A percentile compares a stretch with the other conserved stretches of the same genome.
phyloP scores from a whole-genome alignment of 2,113 vertebrate genomes.

The Mastomys natalensis region DNA sequence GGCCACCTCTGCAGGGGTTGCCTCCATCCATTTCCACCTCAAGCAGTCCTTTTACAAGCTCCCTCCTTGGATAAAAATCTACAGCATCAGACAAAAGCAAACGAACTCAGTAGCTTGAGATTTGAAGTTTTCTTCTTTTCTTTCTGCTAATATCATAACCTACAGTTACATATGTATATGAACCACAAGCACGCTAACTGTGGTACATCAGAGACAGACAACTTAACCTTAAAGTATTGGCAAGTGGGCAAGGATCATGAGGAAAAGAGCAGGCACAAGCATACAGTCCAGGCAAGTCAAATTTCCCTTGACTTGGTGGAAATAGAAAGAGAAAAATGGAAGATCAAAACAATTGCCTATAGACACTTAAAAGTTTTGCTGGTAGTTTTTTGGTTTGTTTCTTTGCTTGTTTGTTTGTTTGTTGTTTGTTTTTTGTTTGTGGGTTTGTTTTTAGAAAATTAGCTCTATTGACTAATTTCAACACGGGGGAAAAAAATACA shows the following conservation, averaged over 20 bases:
- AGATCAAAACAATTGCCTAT: conserved; percentile 22
- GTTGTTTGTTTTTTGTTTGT: no score
- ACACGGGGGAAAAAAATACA: accelerated
- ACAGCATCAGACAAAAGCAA: conserved; percentile 52
- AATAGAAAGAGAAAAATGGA: conserved; percentile 9
- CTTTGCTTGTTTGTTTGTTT: no score
- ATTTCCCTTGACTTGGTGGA: conserved; percentile 3
- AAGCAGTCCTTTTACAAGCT: conserved; percentile 54
- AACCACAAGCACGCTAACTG: background rate
- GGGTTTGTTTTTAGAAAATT: conserved; percentile 39
- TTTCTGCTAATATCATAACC: conserved; percentile 45
- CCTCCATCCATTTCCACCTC: conserved; percentile 57
- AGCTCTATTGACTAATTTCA: background rate
- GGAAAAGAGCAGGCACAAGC: background rate
- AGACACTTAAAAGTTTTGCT: background rate
- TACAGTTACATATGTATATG: background rate
- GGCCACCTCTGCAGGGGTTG: background rate
- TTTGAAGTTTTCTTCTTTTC: background rate
- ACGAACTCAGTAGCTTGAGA: conserved; percentile 25
- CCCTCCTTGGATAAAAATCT: conserved; percentile 59
- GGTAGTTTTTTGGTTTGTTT: background rate
- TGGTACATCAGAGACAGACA: background rate
- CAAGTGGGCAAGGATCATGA: background rate
- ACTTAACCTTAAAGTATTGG: background rate
- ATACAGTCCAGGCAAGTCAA: background rate